Base-by-base conservation (phyloP, 2,113 vertebrate species). In the cattle (Bos taurus) region DNA sequence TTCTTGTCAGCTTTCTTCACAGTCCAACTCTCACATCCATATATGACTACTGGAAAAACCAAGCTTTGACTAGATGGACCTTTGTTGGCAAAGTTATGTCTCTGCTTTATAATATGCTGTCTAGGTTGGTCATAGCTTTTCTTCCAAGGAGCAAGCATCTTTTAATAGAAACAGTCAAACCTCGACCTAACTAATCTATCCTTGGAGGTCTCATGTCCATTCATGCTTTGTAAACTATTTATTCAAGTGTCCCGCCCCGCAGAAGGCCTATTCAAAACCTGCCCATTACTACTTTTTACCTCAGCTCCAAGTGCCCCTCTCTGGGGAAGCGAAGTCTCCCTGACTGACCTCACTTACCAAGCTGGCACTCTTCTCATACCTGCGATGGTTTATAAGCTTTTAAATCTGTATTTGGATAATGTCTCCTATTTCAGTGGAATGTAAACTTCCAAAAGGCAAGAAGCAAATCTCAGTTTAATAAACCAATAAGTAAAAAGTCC, bases 381-480 rank as follows among this genome's bases (percentile, higher is more conserved):
- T 16, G 36, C 0, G 0, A 25, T 11, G 6, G 4, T 19, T 85
- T 23, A 23, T 17, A 23, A 13, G 30, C 56, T 48, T 71, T 64
- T 8, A 74, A 74, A 23, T 62, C 30, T 43, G 62, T 36, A 87
- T 57, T n/a, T 50, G 74, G 23, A 89, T 46, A 25, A 19, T 84
- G 36, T 46, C 67, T 92, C 46, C 84, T 43, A 30, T 74, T 88
- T 82, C 30, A 33, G 33, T 91, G 43, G 26, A 89, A 71, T 40
- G n/a, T 33, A 82, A 67, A 36, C 28, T 78, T 28, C 78, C 60
- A 59, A 84, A 78, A 89, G 59, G 36, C 67, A 94, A 98, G 54
- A 97, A 81, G 46, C 80, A 90, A 81, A 92, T 90, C 80, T 85
- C 23, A 36, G 17, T 30, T 96, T 92, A 95, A 82, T 26, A 80